These are phyloP conservation scores for Ictalurus punctatus DNA, from an alignment of 2,113 vertebrate species.

Conservation along the genomic window DNA sequence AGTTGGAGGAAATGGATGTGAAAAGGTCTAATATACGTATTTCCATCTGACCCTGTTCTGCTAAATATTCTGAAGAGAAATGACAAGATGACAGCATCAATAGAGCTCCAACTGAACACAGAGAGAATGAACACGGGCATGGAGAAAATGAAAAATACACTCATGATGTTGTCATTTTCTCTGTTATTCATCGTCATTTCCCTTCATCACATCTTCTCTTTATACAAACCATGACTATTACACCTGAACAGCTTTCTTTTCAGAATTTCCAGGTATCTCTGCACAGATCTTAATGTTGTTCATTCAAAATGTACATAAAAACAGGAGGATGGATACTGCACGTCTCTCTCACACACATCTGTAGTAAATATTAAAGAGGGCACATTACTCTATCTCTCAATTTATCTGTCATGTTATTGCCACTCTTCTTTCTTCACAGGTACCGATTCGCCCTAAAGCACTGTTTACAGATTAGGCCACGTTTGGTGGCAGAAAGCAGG, in stretches of 20 bases:
- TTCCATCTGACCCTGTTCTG: background rate
- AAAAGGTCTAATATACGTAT: background rate
- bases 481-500: conserved; percentile 20
- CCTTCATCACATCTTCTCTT: background rate
- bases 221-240: background rate
- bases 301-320: background rate
- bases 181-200: background rate
- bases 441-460: background rate
- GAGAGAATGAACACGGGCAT: too few relatives aligned
- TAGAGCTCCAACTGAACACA: background rate
- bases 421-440: background rate
- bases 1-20: background rate
- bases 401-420: conserved; percentile 3
- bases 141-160: background rate
- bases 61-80: background rate
- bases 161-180: background rate
- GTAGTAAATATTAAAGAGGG: background rate
- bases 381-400: conserved; percentile 5
- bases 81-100: background rate
- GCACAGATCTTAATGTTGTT: background rate
- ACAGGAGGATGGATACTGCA: background rate
- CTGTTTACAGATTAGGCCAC: conserved; percentile 36
- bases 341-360: background rate
- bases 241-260: background rate
- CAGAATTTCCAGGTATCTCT: background rate